phyloP scores from a whole-genome alignment of 2,888 invertebrate species.

The Drosophila heteroneura region DNA sequence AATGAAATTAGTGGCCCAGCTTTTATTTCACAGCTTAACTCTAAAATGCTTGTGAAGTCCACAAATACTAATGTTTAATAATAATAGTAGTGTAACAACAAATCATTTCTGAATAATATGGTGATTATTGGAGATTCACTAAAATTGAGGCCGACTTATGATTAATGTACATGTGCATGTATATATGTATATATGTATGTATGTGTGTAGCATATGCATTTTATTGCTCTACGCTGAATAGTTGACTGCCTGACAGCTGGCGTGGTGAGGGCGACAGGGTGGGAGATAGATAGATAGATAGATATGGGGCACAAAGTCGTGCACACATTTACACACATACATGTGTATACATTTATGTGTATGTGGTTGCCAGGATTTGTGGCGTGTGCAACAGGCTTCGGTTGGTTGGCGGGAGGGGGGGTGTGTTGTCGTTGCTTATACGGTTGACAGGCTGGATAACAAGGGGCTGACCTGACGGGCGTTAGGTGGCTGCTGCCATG shows the following conservation, averaged over 20 bases:
- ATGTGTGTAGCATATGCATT: not conserved
- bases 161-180: not conserved
- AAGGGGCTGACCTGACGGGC: slow-evolving; percentile 29
- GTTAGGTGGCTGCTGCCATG: slow-evolving; percentile 64
- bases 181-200: not conserved
- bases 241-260: slow-evolving; percentile 23
- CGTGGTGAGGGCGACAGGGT: not conserved
- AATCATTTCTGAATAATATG: not conserved
- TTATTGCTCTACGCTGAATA: slow-evolving; percentile 6
- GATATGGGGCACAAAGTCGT: slow-evolving; percentile 8
- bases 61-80: not conserved
- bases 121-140: no score
- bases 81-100: not conserved
- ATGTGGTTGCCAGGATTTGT: slow-evolving; percentile 55
- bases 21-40: no score
- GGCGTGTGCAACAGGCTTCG: slow-evolving; percentile 56
- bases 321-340: not conserved
- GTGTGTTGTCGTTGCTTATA: not conserved
- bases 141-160: no score
- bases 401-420: not conserved
- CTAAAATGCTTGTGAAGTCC: not conserved
- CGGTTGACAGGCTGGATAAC: slow-evolving; percentile 45
- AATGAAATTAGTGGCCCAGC: no score
- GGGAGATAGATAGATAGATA: slow-evolving; percentile 2
- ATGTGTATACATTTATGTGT: not conserved